These are phyloP conservation scores for Merodon equestris DNA, from an alignment of 2,888 invertebrate genomes.

Conservation along the genomic window DNA sequence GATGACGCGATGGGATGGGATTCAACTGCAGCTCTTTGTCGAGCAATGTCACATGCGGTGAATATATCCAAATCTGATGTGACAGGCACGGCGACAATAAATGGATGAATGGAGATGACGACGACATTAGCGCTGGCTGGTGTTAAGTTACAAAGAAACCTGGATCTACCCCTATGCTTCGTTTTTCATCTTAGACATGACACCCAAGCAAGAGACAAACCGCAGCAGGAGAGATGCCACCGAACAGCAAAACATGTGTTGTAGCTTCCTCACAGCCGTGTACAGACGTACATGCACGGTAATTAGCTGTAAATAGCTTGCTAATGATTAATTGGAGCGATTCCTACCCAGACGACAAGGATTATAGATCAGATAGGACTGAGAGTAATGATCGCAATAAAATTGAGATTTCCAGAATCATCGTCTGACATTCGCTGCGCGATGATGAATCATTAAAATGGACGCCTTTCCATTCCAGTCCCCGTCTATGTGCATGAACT, in stretches of 20 bases:
- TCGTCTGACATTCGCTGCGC: constrained; percentile 19
- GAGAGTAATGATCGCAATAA: constrained; percentile 57
- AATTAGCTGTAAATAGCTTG: constrained; percentile 63
- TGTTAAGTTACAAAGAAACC: constrained; percentile 34
- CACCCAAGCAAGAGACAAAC: neutral
- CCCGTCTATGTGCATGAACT: too few species aligned
- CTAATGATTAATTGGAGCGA: constrained; percentile 59
- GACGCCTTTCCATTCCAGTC: too few species aligned
- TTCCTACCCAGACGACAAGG: constrained; percentile 9
- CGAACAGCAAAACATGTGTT: constrained; percentile 50
- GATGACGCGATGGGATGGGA: constrained; percentile 21
- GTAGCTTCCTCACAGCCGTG: neutral
- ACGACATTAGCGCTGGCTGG: constrained; percentile 4
- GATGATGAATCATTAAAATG: constrained; percentile 32
- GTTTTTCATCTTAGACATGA: too few species aligned
- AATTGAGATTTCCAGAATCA: constrained; percentile 50
- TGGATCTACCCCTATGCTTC: too few species aligned
- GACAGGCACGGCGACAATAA: constrained; percentile 52
- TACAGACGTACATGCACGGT: constrained; percentile 25
- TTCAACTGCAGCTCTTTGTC: constrained; percentile 1
- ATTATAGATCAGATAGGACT: constrained; percentile 33
- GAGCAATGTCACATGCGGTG: constrained; percentile 45
- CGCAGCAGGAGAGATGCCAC: constrained; percentile 2
- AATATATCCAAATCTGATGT: constrained; percentile 55
- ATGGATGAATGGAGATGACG: constrained; percentile 33